A percentile compares a stretch with the other conserved stretches of the same genome.
Evolutionary conservation across 1,140 invertebrate genomes (phyloP).

Genomic region (Diuraphis noxia): DNA sequence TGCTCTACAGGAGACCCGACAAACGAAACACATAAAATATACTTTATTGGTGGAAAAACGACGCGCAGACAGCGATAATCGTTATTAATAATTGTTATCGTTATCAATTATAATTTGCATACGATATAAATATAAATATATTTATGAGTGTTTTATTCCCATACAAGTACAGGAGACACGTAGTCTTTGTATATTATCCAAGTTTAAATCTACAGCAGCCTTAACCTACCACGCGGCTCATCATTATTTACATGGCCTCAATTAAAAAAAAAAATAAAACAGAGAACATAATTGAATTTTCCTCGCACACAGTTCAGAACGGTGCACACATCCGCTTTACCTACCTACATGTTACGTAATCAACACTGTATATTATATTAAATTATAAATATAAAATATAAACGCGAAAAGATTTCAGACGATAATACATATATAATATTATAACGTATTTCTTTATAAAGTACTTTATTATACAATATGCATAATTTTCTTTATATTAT

Average conservation of each 20-base stretch:
- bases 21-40: conserved; percentile 1
- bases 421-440: background rate
- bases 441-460: conserved; percentile 21
- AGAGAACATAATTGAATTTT: conserved; percentile 18
- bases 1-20: background rate
- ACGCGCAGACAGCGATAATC: background rate
- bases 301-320: background rate
- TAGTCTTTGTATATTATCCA: background rate
- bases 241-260: background rate
- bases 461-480: conserved; percentile 15
- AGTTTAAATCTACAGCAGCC: background rate
- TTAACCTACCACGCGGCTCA: background rate
- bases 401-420: conserved; percentile 10
- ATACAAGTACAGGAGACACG: background rate
- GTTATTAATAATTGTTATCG: background rate
- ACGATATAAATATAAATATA: background rate
- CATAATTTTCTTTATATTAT: background rate
- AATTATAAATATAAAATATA: conserved; percentile 1
- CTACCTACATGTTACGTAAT: background rate
- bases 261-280: background rate
- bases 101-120: background rate
- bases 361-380: background rate
- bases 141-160: background rate
- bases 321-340: background rate
- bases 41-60: background rate